Percentiles rank a stretch among this genome's conserved stretches.
These are phyloP conservation scores for Chironomus striatipennis DNA, from an alignment of 1,140 invertebrate genomes.

Conservation along the genomic window DNA sequence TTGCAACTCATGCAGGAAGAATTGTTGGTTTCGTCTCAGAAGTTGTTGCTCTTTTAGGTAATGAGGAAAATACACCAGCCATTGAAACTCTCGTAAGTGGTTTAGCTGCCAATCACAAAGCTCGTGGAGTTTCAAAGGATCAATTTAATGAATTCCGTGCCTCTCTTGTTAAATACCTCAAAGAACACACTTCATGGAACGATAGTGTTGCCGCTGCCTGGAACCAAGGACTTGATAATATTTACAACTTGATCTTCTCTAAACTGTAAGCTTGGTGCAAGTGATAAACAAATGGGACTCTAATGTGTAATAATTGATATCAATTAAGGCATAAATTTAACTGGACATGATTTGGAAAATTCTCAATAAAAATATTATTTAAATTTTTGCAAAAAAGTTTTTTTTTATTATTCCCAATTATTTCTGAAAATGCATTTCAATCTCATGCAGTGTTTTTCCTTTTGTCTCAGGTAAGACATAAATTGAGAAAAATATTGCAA, in stretches of 20 bases:
- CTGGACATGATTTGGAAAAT: no score
- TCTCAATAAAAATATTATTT: no score
- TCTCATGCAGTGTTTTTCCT: slow-evolving; percentile 63
- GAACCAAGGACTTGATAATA: background rate
- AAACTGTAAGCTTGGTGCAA: no score
- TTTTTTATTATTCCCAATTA: background rate
- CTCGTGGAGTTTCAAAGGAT: background rate
- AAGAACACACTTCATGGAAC: background rate
- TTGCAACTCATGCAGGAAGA: background rate
- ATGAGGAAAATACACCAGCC: background rate
- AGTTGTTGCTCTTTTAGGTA: background rate
- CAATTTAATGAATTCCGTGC: background rate
- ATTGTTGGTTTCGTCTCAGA: background rate
- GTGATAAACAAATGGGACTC: no score
- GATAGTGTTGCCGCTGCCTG: background rate
- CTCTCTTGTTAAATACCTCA: background rate
- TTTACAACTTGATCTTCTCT: background rate
- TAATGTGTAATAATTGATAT: no score
- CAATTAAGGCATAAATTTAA: no score
- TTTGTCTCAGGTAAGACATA: slow-evolving; percentile 72
- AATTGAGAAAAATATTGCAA: slow-evolving; percentile 58
- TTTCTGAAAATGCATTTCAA: slow-evolving; percentile 48
- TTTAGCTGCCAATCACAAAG: no score
- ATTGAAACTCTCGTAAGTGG: background rate
- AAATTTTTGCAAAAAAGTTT: no score